phyloP scores from a whole-genome alignment of 2,797 vertebrate species.

The Thunnus albacares region DNA sequence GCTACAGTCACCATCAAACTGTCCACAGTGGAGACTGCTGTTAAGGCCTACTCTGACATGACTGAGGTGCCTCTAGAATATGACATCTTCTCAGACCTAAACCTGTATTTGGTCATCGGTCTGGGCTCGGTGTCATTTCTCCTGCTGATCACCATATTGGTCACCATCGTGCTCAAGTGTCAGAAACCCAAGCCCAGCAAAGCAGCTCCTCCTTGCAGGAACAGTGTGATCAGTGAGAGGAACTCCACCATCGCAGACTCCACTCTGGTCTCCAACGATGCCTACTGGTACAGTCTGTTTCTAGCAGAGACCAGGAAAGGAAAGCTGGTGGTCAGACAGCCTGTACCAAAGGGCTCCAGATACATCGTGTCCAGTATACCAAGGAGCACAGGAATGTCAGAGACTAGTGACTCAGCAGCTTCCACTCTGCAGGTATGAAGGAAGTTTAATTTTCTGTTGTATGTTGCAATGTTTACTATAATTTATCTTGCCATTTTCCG shows the following conservation, averaged over 20 bases:
- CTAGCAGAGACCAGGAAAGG: conserved; percentile 70
- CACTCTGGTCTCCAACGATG: conserved; percentile 68
- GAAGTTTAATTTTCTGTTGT: conserved; percentile 46
- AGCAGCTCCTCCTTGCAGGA: conserved; percentile 61
- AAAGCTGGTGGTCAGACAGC: conserved; percentile 72
- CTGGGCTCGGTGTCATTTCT: conserved; percentile 74
- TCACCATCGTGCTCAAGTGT: conserved; percentile 71
- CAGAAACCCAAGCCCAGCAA: conserved; percentile 66
- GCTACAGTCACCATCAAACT: conserved; percentile 73
- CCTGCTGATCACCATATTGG: conserved; percentile 64
- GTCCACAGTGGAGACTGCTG: conserved; percentile 65
- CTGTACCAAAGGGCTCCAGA: conserved; percentile 68
- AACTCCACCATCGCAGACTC: conserved; percentile 64
- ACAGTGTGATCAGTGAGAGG: conserved; percentile 64
- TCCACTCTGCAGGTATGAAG: conserved; percentile 46
- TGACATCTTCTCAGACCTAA: conserved; percentile 73
- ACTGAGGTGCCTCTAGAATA: conserved; percentile 71
- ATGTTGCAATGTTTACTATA: too few species aligned
- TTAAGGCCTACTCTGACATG: conserved; percentile 67
- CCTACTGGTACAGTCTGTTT: conserved; percentile 72
- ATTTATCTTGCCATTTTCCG: conserved; percentile 10
- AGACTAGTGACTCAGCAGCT: conserved; percentile 61
- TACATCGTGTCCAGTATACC: conserved; percentile 77
- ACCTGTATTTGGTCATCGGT: conserved; percentile 78
- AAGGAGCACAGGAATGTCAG: conserved; percentile 64